phyloP scores from a whole-genome alignment of 2,113 vertebrate species.

The Perccottus glenii region DNA sequence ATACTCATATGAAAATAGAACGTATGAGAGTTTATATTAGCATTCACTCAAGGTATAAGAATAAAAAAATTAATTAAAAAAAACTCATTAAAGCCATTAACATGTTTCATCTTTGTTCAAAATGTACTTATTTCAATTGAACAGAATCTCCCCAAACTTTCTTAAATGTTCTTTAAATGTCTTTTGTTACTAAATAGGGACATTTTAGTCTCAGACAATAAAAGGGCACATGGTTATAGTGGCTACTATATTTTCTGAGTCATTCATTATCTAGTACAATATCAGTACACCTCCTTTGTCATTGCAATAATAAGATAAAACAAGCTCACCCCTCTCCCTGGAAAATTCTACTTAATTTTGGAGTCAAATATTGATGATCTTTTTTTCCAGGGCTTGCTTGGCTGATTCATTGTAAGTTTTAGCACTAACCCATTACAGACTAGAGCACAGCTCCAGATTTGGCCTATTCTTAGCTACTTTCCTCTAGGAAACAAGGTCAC shows the following conservation, averaged over 20 bases:
- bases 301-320: constrained; percentile 30
- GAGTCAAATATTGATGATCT: constrained; percentile 37
- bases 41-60: no score
- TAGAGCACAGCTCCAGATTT: constrained; percentile 69
- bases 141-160: no score
- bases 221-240: no score
- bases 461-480: constrained; percentile 75
- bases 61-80: no score
- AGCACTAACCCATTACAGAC: constrained; percentile 59
- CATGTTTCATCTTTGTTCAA: constrained; percentile 65
- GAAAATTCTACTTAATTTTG: constrained; percentile 32
- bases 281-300: constrained; percentile 5
- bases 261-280: constrained; percentile 14
- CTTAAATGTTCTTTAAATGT: not conserved
- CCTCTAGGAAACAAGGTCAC: constrained; percentile 78
- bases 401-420: constrained; percentile 61
- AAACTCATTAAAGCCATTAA: no score
- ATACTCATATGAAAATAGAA: no score
- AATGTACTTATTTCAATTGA: constrained; percentile 53
- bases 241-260: not conserved
- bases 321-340: constrained; percentile 31
- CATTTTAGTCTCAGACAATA: no score
- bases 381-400: constrained; percentile 49
- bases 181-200: not conserved
- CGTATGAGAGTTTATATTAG: no score